Base-by-base conservation (phyloP, 2,888 invertebrate genomes). In the Reticulitermes lucifugus region DNA sequence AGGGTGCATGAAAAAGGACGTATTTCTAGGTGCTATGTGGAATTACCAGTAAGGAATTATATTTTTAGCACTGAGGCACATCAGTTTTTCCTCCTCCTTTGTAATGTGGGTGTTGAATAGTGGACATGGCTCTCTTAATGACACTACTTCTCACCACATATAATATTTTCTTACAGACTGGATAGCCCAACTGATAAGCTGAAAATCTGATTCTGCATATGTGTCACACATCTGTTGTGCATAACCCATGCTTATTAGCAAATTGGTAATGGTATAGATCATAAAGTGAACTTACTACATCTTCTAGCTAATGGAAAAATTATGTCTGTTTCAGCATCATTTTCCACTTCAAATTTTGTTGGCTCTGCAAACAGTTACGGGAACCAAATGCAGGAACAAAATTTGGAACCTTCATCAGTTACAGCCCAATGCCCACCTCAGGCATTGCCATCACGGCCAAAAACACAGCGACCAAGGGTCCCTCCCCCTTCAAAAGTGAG, bases 401-500 rank as follows among this genome's bases (percentile, higher is more conserved):
- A 60, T 82, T 43, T 85, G 51, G 86, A 87, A 73, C 91, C 86
- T 91, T 91, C 90, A 90, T 91, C 0, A 89, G 89, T 87, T 92
- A 5, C 88, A 92, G 87, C 83, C 85, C 88, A 86, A 85, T 84
- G 86, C 84, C 82, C 86, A 84, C 88, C 89, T 43, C 90, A 89
- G 86, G 90, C 92, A 73, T 90, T 91, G 83, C 91, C 91, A 65
- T 91, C 92, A 86, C 90, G 95, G 89, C 93, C 94, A 88, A 94
- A 93, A 89, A 94, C 93, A 84, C 95, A 94, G 89, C 91, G 96
- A 86, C 95, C 96, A 51, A 91, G 96, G 87, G 94, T 96, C 86
- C 97, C 97, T 41, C 97, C 97, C 51, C 96, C 97, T 10, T 96
- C 96, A 71, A 97, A 96, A 93, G 95, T 95, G 91, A 89, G 85